Evolutionary conservation across 2,113 vertebrate genomes (phyloP), one percentile per base, ranked within the genome.

Genomic region (Pteronura brasiliensis): DNA sequence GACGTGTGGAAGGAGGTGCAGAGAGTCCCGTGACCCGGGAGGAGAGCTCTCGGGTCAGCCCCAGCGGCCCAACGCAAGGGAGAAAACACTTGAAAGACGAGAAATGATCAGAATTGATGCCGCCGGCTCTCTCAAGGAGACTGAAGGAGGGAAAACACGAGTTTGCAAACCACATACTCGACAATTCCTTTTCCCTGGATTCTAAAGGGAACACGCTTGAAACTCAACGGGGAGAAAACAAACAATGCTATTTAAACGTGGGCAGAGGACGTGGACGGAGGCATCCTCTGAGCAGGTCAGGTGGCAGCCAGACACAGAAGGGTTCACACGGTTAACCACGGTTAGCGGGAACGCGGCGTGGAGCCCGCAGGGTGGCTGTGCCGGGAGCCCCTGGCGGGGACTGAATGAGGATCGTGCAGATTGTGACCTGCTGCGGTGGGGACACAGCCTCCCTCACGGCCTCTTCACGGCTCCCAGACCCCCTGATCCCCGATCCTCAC

Each of bases 1-100:
- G 0, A 9, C 0, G 44, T 25, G 17, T 7, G 23, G 63, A 34
- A n/a, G 39, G 7, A 25, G 25, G 3, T 4, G 1, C 1, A 57
- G 82, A 13, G 36, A 20, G 2, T 4, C 44, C 29, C 15, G 13
- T 13, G 71, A 29, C 13, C 42, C 4, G 31, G 36, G 36, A 9
- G 3, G 1, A 3, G 21, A 27, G 67, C 42, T n/a, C 67, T 7
- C 2, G n/a, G 4, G 3, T 6, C 0, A 6, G 36, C 13, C 1
- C 6, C 12, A 7, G 13, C 39, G 57, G 65, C 15, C 6, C 57
- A 17, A 3, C 0, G 2, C n/a, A 2, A 10, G 4, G 10, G 20
- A 8, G 27, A 17, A 13, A 36, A 29, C 23, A 0, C 13, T 23
- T 18, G 1, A 27, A 49, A 29, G 2, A 3, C 4, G 13, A 44